Evolutionary conservation across 2,888 invertebrate species (phyloP).

Genomic region (Blastobasis adustella): DNA sequence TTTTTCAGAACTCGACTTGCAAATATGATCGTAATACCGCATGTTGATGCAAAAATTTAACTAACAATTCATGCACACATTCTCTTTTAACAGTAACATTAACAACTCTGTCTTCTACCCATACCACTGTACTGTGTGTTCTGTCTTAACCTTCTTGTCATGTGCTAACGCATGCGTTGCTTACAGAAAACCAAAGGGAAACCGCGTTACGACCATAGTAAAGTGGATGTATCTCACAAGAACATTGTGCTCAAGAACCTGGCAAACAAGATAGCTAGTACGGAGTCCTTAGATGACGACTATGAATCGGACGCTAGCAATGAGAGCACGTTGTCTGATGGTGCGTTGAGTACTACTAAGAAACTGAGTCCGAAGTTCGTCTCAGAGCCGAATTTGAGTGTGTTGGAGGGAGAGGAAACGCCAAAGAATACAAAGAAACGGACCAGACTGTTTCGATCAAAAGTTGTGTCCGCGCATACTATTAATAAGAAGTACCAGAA

Average conservation of each 20-base stretch:
- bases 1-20: no score
- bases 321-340: slow-evolving; percentile 63
- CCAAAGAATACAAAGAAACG: slow-evolving; percentile 59
- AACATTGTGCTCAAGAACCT: slow-evolving; percentile 63
- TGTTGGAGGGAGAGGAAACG: slow-evolving; percentile 53
- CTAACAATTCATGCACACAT: slow-evolving; percentile 12
- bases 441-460: slow-evolving; percentile 57
- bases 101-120: slow-evolving; percentile 1
- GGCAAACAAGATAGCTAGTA: slow-evolving; percentile 58
- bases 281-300: slow-evolving; percentile 53
- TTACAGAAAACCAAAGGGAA: slow-evolving; percentile 63
- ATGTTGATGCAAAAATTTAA: background rate
- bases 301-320: slow-evolving; percentile 61
- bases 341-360: slow-evolving; percentile 45
- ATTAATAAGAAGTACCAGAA: slow-evolving; percentile 62
- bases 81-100: background rate
- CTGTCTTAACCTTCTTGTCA: slow-evolving; percentile 36
- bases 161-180: slow-evolving; percentile 11
- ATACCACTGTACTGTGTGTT: slow-evolving; percentile 13
- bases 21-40: no score
- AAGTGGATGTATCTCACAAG: slow-evolving; percentile 59
- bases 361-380: slow-evolving; percentile 66
- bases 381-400: slow-evolving; percentile 64
- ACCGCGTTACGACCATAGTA: slow-evolving; percentile 48
- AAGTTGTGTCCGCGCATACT: slow-evolving; percentile 44